Evolutionary conservation across 2,113 vertebrate species (phyloP).

Genomic region (Polyodon spathula): DNA sequence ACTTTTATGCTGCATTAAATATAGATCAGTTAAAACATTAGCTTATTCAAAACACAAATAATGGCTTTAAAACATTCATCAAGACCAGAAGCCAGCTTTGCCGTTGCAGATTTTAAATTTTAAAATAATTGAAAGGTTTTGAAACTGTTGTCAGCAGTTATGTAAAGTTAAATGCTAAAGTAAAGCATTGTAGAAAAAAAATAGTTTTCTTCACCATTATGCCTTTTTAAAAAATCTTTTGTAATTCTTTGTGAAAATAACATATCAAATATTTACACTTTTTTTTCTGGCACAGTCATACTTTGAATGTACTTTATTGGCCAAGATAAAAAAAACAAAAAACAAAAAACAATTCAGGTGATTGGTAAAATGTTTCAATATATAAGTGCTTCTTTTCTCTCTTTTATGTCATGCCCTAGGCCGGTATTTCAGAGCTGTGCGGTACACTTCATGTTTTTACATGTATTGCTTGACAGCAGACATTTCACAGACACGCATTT

Average conservation of each 20-base stretch:
- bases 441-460: constrained; percentile 24
- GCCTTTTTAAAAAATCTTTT: no score
- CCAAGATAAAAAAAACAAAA: constrained; percentile 41
- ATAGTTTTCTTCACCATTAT: no score
- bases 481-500: constrained; percentile 27
- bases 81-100: constrained; percentile 18
- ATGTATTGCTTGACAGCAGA: constrained; percentile 34
- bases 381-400: constrained; percentile 42
- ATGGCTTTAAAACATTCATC: constrained; percentile 33
- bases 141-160: no score
- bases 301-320: constrained; percentile 30
- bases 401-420: constrained; percentile 38
- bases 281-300: constrained; percentile 36
- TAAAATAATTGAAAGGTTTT: no score
- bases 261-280: no score
- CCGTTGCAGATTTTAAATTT: constrained; percentile 11
- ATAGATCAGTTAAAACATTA: constrained; percentile 31
- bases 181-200: no score
- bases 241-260: no score
- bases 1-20: constrained; percentile 27
- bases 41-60: constrained; percentile 29
- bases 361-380: constrained; percentile 57
- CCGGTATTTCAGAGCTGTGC: constrained; percentile 16
- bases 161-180: no score
- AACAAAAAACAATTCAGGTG: constrained; percentile 47